Evolutionary conservation across 2,888 invertebrate species (phyloP), one percentile per base, ranked within the genome.

Genomic region (Trachelus iudaicus): DNA sequence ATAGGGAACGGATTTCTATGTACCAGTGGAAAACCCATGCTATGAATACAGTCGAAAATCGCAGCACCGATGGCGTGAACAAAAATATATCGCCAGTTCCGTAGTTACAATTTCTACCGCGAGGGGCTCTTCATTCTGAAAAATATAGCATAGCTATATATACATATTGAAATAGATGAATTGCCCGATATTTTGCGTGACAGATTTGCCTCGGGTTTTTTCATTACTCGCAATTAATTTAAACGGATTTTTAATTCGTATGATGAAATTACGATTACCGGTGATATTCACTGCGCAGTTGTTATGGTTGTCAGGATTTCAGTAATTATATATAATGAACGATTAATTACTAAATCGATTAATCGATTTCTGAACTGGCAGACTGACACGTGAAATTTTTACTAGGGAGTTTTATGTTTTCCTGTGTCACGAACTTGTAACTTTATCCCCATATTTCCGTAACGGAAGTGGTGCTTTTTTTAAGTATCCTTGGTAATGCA

Each of bases 391-490:
- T 56, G 56, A 56, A 56, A 23, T 56, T 23, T 56, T 23, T 23
- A 56, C 56, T 56, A 23, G 23, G 23, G 56, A 56, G 9, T 56
- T 56, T 56, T 56, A 56, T 56, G 23, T 56, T 56, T 23, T 56
- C 23, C 15, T 56, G 9, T 56, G 23, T 56, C 40, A 40, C 40
- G 6, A 15, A 40, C 23, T 23, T 31, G 74, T 74, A 35, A 74
- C 74, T 35, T 23, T 13, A 74, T 74, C 74, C 13, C 23, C 35
- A 23, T 74, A 34, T 74, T 34, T 74, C 35, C 35, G 35, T 12
- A 11, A 33, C 74, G 74, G 74, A 74, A 74, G 74, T 34, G 74
- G 35, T 74, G 13, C 35, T 71, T 34, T 71, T 71, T 71, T 11
- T 6, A 71, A 56, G 9, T 56, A 9, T 56, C 56, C 56, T 56